Percentiles rank a stretch among this genome's conserved stretches.
Evolutionary conservation across 2,888 invertebrate genomes (phyloP).

Genomic region (Xylophagus ater): DNA sequence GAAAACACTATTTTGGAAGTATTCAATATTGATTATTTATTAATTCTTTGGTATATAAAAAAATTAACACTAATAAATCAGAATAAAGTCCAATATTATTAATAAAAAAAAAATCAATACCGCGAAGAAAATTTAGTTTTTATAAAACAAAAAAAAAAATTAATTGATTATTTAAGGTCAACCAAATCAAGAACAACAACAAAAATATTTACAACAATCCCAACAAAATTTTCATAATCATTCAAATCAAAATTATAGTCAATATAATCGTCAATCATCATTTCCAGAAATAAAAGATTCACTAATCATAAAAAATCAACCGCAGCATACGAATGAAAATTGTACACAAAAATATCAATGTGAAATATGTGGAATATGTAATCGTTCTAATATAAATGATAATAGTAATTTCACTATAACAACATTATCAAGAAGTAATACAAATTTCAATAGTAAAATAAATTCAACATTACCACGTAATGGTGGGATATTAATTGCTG

Average conservation of each 20-base stretch:
- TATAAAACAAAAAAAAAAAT: too few species aligned
- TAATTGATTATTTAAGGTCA: too few species aligned
- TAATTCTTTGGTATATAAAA: too few species aligned
- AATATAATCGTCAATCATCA: slow-evolving; percentile 22
- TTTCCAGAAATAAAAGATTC: slow-evolving; percentile 22
- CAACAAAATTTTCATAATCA: too few species aligned
- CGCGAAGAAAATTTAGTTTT: too few species aligned
- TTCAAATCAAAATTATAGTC: slow-evolving; percentile 11
- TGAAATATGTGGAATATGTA: slow-evolving; percentile 37
- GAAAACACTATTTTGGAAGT: too few species aligned
- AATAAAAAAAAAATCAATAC: too few species aligned
- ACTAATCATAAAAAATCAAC: background rate
- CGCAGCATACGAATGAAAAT: slow-evolving; percentile 11
- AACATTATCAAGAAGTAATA: slow-evolving; percentile 25
- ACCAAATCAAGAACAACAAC: too few species aligned
- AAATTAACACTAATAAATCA: too few species aligned
- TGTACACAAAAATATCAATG: slow-evolving; percentile 19
- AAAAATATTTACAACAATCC: too few species aligned
- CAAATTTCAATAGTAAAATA: slow-evolving; percentile 17
- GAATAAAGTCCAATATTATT: too few species aligned
- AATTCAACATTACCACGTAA: slow-evolving; percentile 35
- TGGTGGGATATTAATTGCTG: slow-evolving; percentile 51
- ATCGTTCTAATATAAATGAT: slow-evolving; percentile 31
- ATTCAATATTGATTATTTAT: too few species aligned
- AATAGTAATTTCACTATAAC: slow-evolving; percentile 38